Base-by-base conservation (phyloP, 2,113 vertebrate genomes). In the Bambusicola thoracicus region DNA sequence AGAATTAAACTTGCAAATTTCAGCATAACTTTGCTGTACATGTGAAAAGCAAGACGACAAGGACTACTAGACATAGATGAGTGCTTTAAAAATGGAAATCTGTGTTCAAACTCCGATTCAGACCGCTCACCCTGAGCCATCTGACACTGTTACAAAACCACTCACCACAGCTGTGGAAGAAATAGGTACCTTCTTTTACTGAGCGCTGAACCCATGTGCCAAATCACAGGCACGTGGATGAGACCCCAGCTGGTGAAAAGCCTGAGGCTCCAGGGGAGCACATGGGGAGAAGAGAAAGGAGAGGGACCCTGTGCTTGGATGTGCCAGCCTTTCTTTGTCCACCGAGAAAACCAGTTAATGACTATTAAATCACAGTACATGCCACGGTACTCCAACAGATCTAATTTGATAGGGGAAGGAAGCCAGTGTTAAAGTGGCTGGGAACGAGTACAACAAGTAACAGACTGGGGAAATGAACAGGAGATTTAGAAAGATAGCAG, bases 1-100 rank as follows among this genome's bases (percentile, higher is more conserved):
- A 56, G 85, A 96, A 97, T 95, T 93, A 87, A 92, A 95, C 79
- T 89, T 94, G 89, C 93, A 95, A 85, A 92, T 95, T 94, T 83
- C 87, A 90, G 43, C 51, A 34, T 65, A 85, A 87, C 69, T 91
- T 79, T 65, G 65, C 63, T 67, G 55, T 32, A 36, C 56, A 74
- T 22, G 16, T 72, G 81, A 90, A 85, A 95, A 94, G 67, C 76
- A 91, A 85, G 80, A 51, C 0, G 1, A 8, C 76, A 81, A 87
- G 49, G 25, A 78, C 59, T 70, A 95, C 43, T 46, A 92, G 70
- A 66, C 56, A 21, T 1, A 56, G 12, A 61, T 29, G 44, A 49
- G 30, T 21, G 34, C 24, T 88, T 73, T 40, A 53, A 34, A 36
- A 27, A 38, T 34, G 61, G 34, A 85, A 91, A 86, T 30, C 44